These are phyloP conservation scores for Haliclona indistincta DNA, from an alignment of 37 sponge, comb jelly and placozoan genomes.

Conservation along the genomic window DNA sequence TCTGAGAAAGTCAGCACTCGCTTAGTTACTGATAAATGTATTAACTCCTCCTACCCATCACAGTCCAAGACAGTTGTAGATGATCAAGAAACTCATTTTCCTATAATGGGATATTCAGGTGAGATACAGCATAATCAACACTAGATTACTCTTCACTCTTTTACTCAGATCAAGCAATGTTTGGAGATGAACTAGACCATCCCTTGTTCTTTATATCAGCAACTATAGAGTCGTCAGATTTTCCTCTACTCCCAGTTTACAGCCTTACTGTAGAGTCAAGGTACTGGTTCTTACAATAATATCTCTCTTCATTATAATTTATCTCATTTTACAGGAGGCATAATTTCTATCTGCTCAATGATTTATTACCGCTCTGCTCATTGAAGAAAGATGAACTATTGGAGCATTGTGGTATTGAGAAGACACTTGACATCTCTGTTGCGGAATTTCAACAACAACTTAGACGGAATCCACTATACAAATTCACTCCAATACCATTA, in stretches of 20 bases:
- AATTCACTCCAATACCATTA: slow-evolving; percentile 5
- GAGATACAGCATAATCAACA: too few species aligned
- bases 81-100: too few species aligned
- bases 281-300: background rate
- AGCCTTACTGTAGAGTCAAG: slow-evolving; percentile 48
- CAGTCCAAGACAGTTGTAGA: too few species aligned
- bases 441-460: slow-evolving; percentile 35
- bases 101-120: too few species aligned
- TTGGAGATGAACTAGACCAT: slow-evolving; percentile 63
- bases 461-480: slow-evolving; percentile 3
- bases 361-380: slow-evolving; percentile 11
- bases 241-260: slow-evolving; percentile 45
- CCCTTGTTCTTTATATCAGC: slow-evolving; percentile 61
- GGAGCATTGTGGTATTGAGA: background rate
- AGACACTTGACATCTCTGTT: slow-evolving; percentile 22
- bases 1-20: too few species aligned
- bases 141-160: too few species aligned
- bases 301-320: background rate
- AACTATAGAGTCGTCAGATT: slow-evolving; percentile 51
- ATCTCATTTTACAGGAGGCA: slow-evolving; percentile 34
- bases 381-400: slow-evolving; percentile 31
- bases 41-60: too few species aligned
- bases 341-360: slow-evolving; percentile 69
- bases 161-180: background rate
- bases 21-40: too few species aligned